Conservation (phyloP, 2,888 invertebrate genomes). For the Dryobotodes eremita region DNA sequence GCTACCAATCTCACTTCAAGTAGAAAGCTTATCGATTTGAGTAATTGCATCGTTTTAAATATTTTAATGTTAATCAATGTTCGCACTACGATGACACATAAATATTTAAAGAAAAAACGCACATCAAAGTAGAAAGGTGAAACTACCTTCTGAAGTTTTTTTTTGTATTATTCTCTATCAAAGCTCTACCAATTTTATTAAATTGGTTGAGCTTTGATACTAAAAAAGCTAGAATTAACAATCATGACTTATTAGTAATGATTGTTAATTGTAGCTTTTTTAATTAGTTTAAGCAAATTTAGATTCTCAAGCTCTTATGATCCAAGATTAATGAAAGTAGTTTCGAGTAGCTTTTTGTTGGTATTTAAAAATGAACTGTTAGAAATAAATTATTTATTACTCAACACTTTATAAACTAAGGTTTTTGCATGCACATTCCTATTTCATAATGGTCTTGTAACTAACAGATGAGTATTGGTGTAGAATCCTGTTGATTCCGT, state of each 20-base stretch:
- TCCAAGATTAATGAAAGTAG: constrained; percentile 48
- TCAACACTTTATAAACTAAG: neutral
- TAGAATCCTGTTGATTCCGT: no score
- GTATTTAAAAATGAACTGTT: constrained; percentile 28
- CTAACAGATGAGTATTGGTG: neutral
- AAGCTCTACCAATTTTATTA: no score
- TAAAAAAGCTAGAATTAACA: no score
- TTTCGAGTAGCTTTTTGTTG: constrained; percentile 44
- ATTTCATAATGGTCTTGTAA: neutral
- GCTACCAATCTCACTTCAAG: neutral
- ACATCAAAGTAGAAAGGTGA: neutral
- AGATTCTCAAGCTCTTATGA: constrained; percentile 37
- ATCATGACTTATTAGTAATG: no score
- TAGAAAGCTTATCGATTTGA: constrained; percentile 37
- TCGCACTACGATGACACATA: constrained; percentile 9
- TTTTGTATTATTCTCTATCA: neutral
- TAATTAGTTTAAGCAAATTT: constrained; percentile 29
- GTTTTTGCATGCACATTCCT: neutral
- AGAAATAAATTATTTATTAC: constrained; percentile 14
- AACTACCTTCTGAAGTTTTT: neutral
- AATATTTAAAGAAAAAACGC: constrained; percentile 2
- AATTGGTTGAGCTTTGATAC: no score
- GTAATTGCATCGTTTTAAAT: constrained; percentile 38
- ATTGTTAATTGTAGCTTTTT: constrained; percentile 5
- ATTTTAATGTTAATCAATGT: constrained; percentile 31